Evolutionary conservation across 1,140 invertebrate species (phyloP).

Genomic region (Dolichoris vasculosae): DNA sequence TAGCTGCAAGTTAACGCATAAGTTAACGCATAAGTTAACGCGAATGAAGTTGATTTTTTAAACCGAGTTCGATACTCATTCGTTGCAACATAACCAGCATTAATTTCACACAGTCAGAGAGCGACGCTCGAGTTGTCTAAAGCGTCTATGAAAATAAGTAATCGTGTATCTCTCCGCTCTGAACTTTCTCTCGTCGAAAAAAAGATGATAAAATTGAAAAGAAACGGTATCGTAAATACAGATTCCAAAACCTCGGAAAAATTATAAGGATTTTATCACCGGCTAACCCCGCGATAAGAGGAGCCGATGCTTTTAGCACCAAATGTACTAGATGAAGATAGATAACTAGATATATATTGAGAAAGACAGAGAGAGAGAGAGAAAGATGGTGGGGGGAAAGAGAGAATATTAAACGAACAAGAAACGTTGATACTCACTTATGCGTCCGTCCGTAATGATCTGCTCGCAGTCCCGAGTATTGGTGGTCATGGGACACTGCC

Average conservation of each 20-base stretch:
- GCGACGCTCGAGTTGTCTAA: not conserved
- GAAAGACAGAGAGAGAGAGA: not conserved
- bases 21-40: not conserved
- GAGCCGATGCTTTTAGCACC: not conserved
- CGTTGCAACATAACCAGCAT: slow-evolving; percentile 4
- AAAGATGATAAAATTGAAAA: not conserved
- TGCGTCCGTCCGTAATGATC: slow-evolving; percentile 89
- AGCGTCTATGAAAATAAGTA: not conserved
- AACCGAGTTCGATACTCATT: not conserved
- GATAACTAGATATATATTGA: not conserved
- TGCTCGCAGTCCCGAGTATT: slow-evolving; percentile 83
- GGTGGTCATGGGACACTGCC: slow-evolving; percentile 86
- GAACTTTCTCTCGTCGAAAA: not conserved
- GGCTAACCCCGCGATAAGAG: not conserved
- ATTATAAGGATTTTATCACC: not conserved
- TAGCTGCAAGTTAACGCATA: not conserved
- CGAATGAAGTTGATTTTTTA: not conserved
- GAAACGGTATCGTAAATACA: no score
- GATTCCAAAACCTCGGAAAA: not conserved
- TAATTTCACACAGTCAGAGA: not conserved
- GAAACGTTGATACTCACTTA: slow-evolving; percentile 79
- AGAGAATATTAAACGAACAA: slow-evolving; percentile 28
- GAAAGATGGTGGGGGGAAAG: no score
- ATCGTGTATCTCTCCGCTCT: not conserved
- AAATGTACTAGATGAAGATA: not conserved